These are phyloP conservation scores for Casuarius casuarius DNA, from an alignment of 2,113 vertebrate species.

Conservation along the genomic window DNA sequence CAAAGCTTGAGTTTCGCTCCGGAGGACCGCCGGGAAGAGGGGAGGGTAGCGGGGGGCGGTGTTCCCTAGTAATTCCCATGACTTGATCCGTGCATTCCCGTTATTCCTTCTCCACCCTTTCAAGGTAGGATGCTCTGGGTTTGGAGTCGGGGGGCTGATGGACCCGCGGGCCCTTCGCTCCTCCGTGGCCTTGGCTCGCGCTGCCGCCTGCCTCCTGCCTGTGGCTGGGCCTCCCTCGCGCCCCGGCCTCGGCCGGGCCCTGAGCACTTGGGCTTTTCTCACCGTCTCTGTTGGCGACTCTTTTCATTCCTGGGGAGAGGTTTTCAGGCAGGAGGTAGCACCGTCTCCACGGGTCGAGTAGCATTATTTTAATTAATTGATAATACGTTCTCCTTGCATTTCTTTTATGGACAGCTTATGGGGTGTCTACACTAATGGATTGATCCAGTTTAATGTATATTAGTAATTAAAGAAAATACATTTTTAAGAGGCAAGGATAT, in stretches of 20 bases:
- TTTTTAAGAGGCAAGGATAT: constrained; percentile 48
- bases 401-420: neutral
- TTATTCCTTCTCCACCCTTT: neutral
- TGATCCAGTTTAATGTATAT: constrained; percentile 53
- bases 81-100: neutral
- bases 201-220: neutral
- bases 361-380: neutral
- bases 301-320: accelerated
- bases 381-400: neutral
- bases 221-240: neutral
- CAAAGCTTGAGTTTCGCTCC: too few species aligned
- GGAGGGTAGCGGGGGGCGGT: accelerated
- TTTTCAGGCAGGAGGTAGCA: neutral
- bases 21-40: neutral
- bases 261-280: neutral
- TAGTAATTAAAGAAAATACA: constrained; percentile 66
- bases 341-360: neutral
- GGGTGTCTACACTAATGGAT: neutral
- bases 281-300: neutral
- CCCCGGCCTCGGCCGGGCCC: accelerated
- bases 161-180: neutral
- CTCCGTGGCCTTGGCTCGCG: neutral
- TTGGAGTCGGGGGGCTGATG: neutral
- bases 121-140: accelerated
- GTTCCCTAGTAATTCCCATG: accelerated